Percentiles rank a stretch among this genome's conserved stretches.
phyloP scores from a whole-genome alignment of 2,797 vertebrate genomes.

The Sparus aurata region DNA sequence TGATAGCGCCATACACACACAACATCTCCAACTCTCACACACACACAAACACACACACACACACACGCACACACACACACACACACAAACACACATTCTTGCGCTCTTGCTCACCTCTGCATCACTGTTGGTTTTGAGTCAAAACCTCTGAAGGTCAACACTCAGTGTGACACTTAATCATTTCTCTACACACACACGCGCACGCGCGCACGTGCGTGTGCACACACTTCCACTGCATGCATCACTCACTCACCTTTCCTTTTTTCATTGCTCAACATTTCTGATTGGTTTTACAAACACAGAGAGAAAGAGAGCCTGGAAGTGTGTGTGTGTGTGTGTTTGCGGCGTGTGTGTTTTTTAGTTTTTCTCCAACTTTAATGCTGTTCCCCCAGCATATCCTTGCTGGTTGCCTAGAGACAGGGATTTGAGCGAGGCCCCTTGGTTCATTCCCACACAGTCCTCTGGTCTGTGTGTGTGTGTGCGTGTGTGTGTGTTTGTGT shows the following conservation, averaged over 20 bases:
- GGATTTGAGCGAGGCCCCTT: slow-evolving; percentile 99
- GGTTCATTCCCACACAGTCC: slow-evolving; percentile 99
- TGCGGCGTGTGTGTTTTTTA: slow-evolving; percentile 79
- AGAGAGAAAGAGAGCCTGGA: slow-evolving; percentile 51
- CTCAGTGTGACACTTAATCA: slow-evolving; percentile 47
- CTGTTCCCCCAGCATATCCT: slow-evolving; percentile 98
- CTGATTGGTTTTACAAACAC: slow-evolving; percentile 91
- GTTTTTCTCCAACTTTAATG: slow-evolving; percentile 97
- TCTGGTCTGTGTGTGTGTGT: slow-evolving; percentile 54
- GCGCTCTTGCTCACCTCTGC: slow-evolving; percentile 55
- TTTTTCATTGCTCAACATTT: slow-evolving; percentile 61
- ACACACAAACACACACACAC: slow-evolving; percentile 34
- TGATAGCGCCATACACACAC: slow-evolving; percentile 8
- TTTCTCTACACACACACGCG: slow-evolving; percentile 28
- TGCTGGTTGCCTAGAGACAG: slow-evolving; percentile 97
- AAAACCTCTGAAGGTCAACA: slow-evolving; percentile 62
- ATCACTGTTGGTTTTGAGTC: slow-evolving; percentile 61
- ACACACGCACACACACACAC: slow-evolving; percentile 36
- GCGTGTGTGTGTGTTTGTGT: slow-evolving; percentile 42
- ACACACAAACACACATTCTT: slow-evolving; percentile 48
- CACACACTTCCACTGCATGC: slow-evolving; percentile 32
- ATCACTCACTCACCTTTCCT: slow-evolving; percentile 49
- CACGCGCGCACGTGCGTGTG: not conserved
- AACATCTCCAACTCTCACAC: slow-evolving; percentile 24
- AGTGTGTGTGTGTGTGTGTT: slow-evolving; percentile 58